Percentiles rank a stretch among this genome's conserved stretches.
Conservation (phyloP, 2,888 invertebrate genomes). For the Chymomyza procnemis region DNA sequence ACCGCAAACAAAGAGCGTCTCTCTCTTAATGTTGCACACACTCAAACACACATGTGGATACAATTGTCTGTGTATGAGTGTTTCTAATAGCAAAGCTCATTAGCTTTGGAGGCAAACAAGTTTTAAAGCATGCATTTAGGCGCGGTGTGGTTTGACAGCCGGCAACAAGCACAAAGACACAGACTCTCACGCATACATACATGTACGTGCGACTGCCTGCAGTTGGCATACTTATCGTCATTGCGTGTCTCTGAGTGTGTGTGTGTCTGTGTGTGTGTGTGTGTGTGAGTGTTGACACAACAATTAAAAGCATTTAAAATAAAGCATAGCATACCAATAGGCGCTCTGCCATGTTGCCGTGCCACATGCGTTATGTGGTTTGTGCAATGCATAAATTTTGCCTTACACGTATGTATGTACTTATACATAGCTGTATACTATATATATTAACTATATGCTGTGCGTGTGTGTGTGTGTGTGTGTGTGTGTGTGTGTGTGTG, state of each 20-base stretch:
- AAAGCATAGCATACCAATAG: constrained; percentile 63
- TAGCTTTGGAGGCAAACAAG: constrained; percentile 72
- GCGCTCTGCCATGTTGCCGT: constrained; percentile 39
- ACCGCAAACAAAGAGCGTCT: constrained; percentile 72
- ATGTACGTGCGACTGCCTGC: constrained; percentile 32
- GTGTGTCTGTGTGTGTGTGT: constrained; percentile 18
- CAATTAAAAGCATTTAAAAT: constrained; percentile 74
- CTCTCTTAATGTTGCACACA: constrained; percentile 31
- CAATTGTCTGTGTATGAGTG: constrained; percentile 20
- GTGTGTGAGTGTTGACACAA: constrained; percentile 66
- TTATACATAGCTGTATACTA: no score
- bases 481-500: no score
- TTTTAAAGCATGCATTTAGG: constrained; percentile 73
- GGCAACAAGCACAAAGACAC: background rate
- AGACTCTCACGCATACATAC: background rate
- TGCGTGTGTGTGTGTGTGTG: constrained; percentile 12
- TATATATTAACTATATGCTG: no score
- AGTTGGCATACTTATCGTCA: constrained; percentile 11
- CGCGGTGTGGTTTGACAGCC: constrained; percentile 64
- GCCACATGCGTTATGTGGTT: constrained; percentile 42
- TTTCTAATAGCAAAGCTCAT: constrained; percentile 74
- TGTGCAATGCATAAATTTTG: constrained; percentile 65
- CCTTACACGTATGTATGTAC: constrained; percentile 18
- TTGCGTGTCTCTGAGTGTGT: constrained; percentile 11
- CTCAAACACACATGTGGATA: constrained; percentile 10